Percentiles rank a stretch among this genome's conserved stretches.
These are phyloP conservation scores for Trinorchestia longiramus DNA, from an alignment of 1,140 invertebrate species.

Conservation along the genomic window DNA sequence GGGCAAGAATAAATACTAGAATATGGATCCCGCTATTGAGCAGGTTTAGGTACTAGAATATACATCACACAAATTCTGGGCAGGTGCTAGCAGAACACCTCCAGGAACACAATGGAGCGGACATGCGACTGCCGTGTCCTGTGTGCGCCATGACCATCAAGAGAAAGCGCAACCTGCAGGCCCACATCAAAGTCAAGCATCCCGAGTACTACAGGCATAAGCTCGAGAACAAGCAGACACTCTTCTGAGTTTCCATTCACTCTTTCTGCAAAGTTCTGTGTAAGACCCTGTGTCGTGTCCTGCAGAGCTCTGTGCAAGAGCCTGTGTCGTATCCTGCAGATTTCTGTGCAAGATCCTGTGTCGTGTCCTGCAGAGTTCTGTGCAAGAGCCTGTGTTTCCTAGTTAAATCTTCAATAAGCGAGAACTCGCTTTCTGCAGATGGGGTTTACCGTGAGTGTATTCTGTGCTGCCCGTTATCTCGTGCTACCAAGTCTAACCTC, in stretches of 20 bases:
- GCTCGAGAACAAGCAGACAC: constrained; percentile 62
- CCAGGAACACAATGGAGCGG: constrained; percentile 66
- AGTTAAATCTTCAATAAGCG: not conserved
- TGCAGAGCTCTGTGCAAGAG: too few species aligned
- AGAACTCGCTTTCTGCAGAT: too few species aligned
- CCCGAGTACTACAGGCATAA: constrained; percentile 66
- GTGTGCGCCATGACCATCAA: constrained; percentile 66
- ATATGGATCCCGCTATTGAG: too few species aligned
- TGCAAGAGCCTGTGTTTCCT: not conserved
- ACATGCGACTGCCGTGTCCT: constrained; percentile 65
- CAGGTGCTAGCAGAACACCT: constrained; percentile 65
- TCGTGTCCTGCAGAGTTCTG: too few species aligned
- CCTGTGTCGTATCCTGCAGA: too few species aligned
- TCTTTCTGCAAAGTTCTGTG: not conserved
- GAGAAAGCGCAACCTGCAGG: constrained; percentile 66
- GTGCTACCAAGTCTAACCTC: not conserved
- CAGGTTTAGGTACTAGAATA: too few species aligned
- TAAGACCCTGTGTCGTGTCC: not conserved
- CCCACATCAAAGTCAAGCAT: constrained; percentile 67
- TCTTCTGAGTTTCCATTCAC: constrained; percentile 55
- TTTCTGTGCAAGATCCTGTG: too few species aligned
- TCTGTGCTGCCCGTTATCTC: not conserved
- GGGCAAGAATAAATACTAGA: too few species aligned
- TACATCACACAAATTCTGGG: not conserved
- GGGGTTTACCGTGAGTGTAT: too few species aligned